Conservation (phyloP, 2,888 invertebrate species). For the Chrysotoxum bicinctum region DNA sequence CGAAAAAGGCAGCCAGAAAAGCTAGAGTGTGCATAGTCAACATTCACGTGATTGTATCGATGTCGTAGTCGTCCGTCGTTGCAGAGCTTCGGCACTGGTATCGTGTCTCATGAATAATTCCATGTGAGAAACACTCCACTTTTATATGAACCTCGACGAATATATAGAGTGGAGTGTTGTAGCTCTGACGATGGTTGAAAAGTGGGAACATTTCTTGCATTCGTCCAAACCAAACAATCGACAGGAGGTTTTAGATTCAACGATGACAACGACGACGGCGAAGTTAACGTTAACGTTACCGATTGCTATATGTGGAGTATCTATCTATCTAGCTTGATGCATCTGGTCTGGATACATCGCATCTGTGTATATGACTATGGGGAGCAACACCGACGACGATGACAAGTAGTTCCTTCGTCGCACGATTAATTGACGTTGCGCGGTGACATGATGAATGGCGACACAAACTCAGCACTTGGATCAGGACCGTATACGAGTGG, state of each 20-base stretch:
- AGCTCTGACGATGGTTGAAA: conserved; percentile 42
- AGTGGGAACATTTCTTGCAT: conserved; percentile 66
- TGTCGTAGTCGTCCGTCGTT: background rate
- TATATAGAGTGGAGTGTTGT: conserved; percentile 25
- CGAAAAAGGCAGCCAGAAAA: conserved; percentile 18
- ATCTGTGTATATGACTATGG: conserved; percentile 41
- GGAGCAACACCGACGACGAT: conserved; percentile 67
- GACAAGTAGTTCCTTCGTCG: conserved; percentile 69
- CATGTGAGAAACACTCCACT: conserved; percentile 64
- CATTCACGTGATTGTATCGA: conserved; percentile 29
- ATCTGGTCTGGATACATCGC: conserved; percentile 15
- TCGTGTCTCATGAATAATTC: conserved; percentile 72
- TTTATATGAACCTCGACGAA: conserved; percentile 27
- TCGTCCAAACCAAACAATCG: conserved; percentile 58
- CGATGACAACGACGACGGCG: background rate
- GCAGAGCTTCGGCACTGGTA: conserved; percentile 24
- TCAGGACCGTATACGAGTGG: conserved; percentile 3
- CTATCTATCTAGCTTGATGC: conserved; percentile 12
- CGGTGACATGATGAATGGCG: conserved; percentile 72
- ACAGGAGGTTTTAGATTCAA: conserved; percentile 57
- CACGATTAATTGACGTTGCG: conserved; percentile 71
- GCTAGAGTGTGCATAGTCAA: conserved; percentile 7
- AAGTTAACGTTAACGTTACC: background rate
- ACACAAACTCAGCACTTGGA: conserved; percentile 64
- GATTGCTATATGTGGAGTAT: conserved; percentile 35